Percentiles rank a stretch among this genome's conserved stretches.
phyloP scores from a whole-genome alignment of 2,797 vertebrate genomes.

The Cossypha dichroa region DNA sequence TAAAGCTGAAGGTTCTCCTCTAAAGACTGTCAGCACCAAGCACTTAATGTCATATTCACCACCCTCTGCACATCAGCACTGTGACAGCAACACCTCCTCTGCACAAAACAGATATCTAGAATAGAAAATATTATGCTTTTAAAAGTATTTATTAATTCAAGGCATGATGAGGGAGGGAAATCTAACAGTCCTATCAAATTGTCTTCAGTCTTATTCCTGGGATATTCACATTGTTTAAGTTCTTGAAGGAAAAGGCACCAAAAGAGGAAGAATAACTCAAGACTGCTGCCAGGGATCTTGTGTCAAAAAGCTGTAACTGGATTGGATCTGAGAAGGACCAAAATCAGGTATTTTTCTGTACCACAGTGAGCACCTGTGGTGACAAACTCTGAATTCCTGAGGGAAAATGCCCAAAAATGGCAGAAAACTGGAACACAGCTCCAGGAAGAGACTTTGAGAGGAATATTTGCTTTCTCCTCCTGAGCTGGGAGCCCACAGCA shows the following conservation, averaged over 20 bases:
- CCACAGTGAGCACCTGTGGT: neutral
- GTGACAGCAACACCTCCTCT: neutral
- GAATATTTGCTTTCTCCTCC: neutral
- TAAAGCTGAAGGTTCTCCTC: neutral
- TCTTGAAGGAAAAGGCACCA: neutral
- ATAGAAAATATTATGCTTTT: neutral
- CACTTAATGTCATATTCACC: neutral
- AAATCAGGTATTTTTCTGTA: neutral
- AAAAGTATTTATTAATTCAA: neutral
- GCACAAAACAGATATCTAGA: rapidly evolving
- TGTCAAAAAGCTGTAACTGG: too few species aligned
- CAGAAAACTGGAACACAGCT: neutral
- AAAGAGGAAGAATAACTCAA: neutral
- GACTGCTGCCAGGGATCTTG: rapidly evolving
- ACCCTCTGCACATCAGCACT: neutral
- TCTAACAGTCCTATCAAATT: neutral
- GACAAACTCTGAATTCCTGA: neutral
- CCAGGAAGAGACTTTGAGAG: neutral
- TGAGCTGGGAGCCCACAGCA: neutral
- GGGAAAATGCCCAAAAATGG: neutral
- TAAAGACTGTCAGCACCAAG: neutral
- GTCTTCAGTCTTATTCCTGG: neutral
- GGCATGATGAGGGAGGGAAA: neutral
- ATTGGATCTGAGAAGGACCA: neutral
- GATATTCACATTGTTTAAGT: neutral